A percentile compares a stretch with the other conserved stretches of the same genome.
Evolutionary conservation across 2,888 invertebrate genomes (phyloP).

Genomic region (Geophilus truncorum): DNA sequence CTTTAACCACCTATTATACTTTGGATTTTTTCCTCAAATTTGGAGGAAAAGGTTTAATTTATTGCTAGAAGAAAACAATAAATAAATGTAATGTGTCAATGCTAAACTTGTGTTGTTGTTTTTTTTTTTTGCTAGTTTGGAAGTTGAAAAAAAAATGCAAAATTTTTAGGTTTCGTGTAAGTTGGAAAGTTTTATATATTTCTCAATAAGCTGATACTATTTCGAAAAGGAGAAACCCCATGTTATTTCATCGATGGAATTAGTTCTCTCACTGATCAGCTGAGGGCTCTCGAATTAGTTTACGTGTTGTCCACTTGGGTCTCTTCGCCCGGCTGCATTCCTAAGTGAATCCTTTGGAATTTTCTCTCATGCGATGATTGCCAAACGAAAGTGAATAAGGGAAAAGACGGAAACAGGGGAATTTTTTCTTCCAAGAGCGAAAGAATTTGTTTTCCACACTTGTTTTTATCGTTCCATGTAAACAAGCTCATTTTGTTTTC

Average conservation of each 20-base stretch:
- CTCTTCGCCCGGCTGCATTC: conserved; percentile 7
- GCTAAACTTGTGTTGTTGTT: no score
- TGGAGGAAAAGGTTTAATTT: neutral
- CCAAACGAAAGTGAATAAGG: conserved; percentile 1
- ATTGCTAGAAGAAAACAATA: neutral
- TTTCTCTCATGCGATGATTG: conserved; percentile 13
- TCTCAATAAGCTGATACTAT: neutral
- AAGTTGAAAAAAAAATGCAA: no score
- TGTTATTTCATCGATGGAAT: neutral
- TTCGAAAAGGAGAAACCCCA: neutral
- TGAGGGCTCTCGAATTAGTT: conserved; percentile 25
- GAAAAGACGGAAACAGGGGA: neutral
- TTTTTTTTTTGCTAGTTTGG: no score
- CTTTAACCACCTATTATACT: neutral
- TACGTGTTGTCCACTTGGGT: conserved; percentile 27
- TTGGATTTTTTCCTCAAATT: neutral
- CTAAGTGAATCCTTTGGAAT: conserved; percentile 18
- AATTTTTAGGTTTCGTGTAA: no score
- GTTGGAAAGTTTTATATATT: neutral
- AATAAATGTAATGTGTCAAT: neutral
- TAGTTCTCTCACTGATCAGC: conserved; percentile 5
- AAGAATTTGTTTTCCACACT: conserved; percentile 13
- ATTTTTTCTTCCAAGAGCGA: neutral
- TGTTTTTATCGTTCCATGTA: conserved; percentile 1
- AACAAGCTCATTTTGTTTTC: conserved; percentile 17